Evolutionary conservation across 2,113 vertebrate species (phyloP), one percentile per base, ranked within the genome.

Genomic region (Lipotes vexillifer): DNA sequence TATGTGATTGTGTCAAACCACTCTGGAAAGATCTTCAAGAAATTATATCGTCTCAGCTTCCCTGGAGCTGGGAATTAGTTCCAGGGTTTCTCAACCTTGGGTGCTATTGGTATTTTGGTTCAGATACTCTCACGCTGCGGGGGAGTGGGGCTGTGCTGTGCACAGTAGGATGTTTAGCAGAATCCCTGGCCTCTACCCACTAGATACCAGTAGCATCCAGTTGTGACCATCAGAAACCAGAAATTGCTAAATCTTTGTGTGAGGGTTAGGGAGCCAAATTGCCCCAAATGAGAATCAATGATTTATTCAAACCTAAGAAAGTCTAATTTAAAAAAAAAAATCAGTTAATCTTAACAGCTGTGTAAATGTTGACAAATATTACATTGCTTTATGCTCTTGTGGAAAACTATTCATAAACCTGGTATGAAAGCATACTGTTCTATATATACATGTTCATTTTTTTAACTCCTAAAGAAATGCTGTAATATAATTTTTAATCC

Each of bases 351-450:
- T 93, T 71, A 97, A 96, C 82, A 96, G 84, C 69, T 97, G 77
- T 89, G 41, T 74, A 68, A 96, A 90, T 84, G 59, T 92, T 82
- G 44, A 95, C 71, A 90, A 86, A 84, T 77, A 88, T 74, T 71
- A 72, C 27, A 87, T 92, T 83, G 78, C 65, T 63, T 95, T 95
- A 87, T 87, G 88, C 84, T 97, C 6, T 90, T 83, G 71, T 93
- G 63, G 81, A 80, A 96, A 94, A 90, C 92, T 95, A 88, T 84
- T 96, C 74, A 92, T 72, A 90, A 94, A 81, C 61, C 61, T 92
- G 29, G 49, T n/a, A 66, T 65, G 55, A 87, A 92, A 94, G 13
- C 68, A 90, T 90, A 59, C 23, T 69, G 61, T 89, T 68, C 46
- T 63, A 68, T 36, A 71, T 38, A 71, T 57, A 90, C 2, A 75